phyloP scores from a whole-genome alignment of 2,797 vertebrate genomes.

The Takifugu rubripes region DNA sequence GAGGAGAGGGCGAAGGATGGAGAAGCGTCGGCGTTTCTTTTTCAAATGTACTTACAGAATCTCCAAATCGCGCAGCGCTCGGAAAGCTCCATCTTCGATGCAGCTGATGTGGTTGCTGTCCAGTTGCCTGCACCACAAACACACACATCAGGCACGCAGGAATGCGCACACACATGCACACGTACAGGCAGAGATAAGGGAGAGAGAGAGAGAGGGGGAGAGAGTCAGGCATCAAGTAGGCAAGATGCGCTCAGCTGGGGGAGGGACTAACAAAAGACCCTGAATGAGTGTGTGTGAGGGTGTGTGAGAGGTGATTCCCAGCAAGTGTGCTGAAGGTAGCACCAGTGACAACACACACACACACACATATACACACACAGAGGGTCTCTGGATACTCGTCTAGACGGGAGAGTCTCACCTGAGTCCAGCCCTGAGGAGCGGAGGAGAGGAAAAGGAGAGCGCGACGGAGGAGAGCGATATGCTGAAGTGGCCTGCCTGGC shows the following conservation, averaged over 20 bases:
- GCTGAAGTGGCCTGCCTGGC: slow-evolving; percentile 73
- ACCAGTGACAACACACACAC: slow-evolving; percentile 21
- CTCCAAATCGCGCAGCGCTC: slow-evolving; percentile 98
- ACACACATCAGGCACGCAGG: slow-evolving; percentile 39
- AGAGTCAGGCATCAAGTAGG: slow-evolving; percentile 70
- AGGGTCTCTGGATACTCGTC: slow-evolving; percentile 38
- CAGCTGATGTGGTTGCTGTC: slow-evolving; percentile 99
- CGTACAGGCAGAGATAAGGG: slow-evolving; percentile 55
- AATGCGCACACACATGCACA: slow-evolving; percentile 40
- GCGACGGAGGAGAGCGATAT: slow-evolving; percentile 59
- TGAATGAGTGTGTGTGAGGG: slow-evolving; percentile 15
- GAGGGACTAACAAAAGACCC: slow-evolving; percentile 55
- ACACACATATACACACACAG: slow-evolving; percentile 29
- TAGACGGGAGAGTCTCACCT: slow-evolving; percentile 67
- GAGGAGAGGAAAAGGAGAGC: slow-evolving; percentile 65
- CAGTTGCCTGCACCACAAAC: slow-evolving; percentile 87
- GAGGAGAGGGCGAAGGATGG: slow-evolving; percentile 28
- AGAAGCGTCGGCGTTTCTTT: slow-evolving; percentile 43
- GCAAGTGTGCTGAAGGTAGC: slow-evolving; percentile 45
- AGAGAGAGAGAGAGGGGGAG: slow-evolving; percentile 76
- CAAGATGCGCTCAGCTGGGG: slow-evolving; percentile 58
- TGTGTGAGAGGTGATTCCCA: slow-evolving; percentile 52
- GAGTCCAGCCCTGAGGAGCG: slow-evolving; percentile 60
- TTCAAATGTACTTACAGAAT: slow-evolving; percentile 89
- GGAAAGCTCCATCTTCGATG: slow-evolving; percentile 99